Percentiles rank a stretch among this genome's conserved stretches.
These are phyloP conservation scores for Itoplectis maculator DNA, from an alignment of 2,888 invertebrate genomes.

Conservation along the genomic window DNA sequence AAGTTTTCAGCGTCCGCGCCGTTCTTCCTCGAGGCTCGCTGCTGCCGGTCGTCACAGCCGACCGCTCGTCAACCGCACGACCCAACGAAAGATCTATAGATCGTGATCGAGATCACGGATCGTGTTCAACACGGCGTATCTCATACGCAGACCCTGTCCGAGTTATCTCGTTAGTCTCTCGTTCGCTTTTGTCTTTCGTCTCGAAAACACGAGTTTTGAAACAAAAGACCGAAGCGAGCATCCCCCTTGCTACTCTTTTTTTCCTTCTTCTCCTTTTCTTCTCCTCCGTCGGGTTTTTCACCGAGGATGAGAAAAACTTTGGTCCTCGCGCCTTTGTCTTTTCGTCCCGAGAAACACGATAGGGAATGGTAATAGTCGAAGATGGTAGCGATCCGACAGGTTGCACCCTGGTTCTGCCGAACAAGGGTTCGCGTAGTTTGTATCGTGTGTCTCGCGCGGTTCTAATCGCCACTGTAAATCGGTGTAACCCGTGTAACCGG, in stretches of 20 bases:
- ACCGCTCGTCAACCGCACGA: slow-evolving; percentile 59
- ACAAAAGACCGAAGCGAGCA: slow-evolving; percentile 9
- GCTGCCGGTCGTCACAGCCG: slow-evolving; percentile 30
- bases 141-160: slow-evolving; percentile 44
- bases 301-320: slow-evolving; percentile 34
- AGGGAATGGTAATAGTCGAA: slow-evolving; percentile 36
- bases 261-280: background rate
- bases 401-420: slow-evolving; percentile 29
- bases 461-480: slow-evolving; percentile 26
- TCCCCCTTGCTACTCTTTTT: background rate
- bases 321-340: slow-evolving; percentile 36
- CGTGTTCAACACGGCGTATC: slow-evolving; percentile 67
- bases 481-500: slow-evolving; percentile 40
- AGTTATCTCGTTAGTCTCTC: slow-evolving; percentile 62
- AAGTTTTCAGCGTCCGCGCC: slow-evolving; percentile 51
- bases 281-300: background rate
- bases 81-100: slow-evolving; percentile 59
- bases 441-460: slow-evolving; percentile 16
- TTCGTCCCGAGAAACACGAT: slow-evolving; percentile 52
- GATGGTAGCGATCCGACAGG: slow-evolving; percentile 26
- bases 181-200: slow-evolving; percentile 48
- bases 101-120: slow-evolving; percentile 66
- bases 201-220: slow-evolving; percentile 40
- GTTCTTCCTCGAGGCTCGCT: slow-evolving; percentile 8
- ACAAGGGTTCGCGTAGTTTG: slow-evolving; percentile 28